A percentile compares a stretch with the other conserved stretches of the same genome.
phyloP scores from a whole-genome alignment of 2,113 vertebrate species.

The Pyxicephalus adspersus region DNA sequence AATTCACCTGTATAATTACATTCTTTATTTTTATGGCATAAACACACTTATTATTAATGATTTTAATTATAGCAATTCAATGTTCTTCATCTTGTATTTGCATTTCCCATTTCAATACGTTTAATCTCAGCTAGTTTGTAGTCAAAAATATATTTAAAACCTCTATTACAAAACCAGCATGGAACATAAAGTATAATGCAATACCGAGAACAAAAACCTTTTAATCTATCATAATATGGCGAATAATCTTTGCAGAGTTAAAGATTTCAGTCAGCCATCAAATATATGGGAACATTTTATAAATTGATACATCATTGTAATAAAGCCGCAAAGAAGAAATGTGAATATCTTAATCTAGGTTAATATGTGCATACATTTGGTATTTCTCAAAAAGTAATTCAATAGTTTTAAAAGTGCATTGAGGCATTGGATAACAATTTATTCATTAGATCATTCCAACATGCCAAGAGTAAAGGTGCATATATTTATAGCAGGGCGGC shows the following conservation, averaged over 20 bases:
- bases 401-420: conserved; percentile 3
- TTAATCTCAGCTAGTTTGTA: conserved; percentile 49
- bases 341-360: conserved; percentile 31
- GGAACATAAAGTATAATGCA: conserved; percentile 55
- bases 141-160: conserved; percentile 57
- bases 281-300: conserved; percentile 36
- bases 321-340: conserved; percentile 21
- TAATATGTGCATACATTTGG: conserved; percentile 36
- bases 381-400: conserved; percentile 3
- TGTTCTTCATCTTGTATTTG: conserved; percentile 53
- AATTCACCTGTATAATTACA: conserved; percentile 55
- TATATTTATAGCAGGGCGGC: too few species aligned
- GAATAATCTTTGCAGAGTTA: conserved; percentile 43
- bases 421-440: neutral
- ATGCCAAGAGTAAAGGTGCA: too few species aligned
- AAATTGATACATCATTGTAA: conserved; percentile 34
- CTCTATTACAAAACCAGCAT: conserved; percentile 56
- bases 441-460: too few species aligned
- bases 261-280: conserved; percentile 39
- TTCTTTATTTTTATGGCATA: conserved; percentile 54
- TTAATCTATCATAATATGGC: conserved; percentile 46
- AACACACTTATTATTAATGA: conserved; percentile 57
- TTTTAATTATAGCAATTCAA: conserved; percentile 55
- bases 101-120: conserved; percentile 56
- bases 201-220: conserved; percentile 17